These are phyloP conservation scores for Trematocara nigrifrons DNA, from an alignment of 2,113 vertebrate species.

Conservation along the genomic window DNA sequence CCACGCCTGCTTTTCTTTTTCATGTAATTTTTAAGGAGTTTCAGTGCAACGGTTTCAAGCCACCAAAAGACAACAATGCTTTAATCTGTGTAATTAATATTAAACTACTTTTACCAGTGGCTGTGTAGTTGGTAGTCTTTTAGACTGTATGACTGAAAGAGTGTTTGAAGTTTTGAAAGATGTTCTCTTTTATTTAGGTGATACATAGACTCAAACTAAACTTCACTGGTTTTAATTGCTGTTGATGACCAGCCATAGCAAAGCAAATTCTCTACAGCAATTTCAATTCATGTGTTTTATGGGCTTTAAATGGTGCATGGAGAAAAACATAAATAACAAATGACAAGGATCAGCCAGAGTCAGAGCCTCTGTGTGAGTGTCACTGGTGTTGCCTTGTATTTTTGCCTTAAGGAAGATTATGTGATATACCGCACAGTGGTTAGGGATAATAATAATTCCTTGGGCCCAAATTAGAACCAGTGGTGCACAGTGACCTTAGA, in stretches of 20 bases:
- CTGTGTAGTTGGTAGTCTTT: constrained; percentile 58
- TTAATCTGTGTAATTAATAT: neutral
- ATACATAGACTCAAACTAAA: neutral
- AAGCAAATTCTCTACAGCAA: neutral
- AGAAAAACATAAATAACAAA: neutral
- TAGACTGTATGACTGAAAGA: constrained; percentile 6
- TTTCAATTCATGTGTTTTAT: neutral
- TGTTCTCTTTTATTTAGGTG: neutral
- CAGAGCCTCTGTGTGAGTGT: neutral
- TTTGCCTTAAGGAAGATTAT: neutral
- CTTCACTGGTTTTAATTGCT: neutral
- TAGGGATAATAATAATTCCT: neutral
- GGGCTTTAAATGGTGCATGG: neutral
- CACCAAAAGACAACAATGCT: neutral
- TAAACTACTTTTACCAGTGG: neutral
- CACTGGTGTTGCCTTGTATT: neutral
- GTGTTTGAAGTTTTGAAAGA: neutral
- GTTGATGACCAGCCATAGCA: neutral
- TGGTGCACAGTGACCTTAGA: neutral
- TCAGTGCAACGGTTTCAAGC: constrained; percentile 62
- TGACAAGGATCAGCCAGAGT: neutral
- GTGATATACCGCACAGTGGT: neutral
- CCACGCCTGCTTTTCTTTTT: constrained; percentile 79
- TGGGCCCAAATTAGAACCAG: neutral
- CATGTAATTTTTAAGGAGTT: constrained; percentile 76